These are phyloP conservation scores for Taphrorychus bicolor DNA, from an alignment of 2,888 invertebrate genomes.

Conservation along the genomic window DNA sequence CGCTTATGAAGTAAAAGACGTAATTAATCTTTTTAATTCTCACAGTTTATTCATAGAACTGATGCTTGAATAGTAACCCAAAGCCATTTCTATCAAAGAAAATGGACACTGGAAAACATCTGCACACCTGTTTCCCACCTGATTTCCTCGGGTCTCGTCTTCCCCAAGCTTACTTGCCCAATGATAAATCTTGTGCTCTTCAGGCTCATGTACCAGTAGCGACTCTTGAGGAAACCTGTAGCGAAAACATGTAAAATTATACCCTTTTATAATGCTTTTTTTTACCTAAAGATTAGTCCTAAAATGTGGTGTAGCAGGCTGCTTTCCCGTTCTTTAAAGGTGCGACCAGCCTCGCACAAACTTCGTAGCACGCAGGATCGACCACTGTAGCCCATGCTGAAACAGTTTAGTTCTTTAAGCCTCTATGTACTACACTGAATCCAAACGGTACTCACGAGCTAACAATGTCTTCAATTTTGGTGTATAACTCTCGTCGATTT, in stretches of 20 bases:
- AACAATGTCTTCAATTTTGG: slow-evolving; percentile 46
- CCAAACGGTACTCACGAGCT: slow-evolving; percentile 48
- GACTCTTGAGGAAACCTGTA: slow-evolving; percentile 70
- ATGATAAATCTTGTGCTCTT: slow-evolving; percentile 71
- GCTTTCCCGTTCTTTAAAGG: slow-evolving; percentile 63
- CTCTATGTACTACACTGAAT: too few species aligned
- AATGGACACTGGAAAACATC: slow-evolving; percentile 69
- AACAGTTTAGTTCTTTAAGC: too few species aligned
- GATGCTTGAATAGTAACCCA: slow-evolving; percentile 60
- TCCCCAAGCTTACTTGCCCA: slow-evolving; percentile 67
- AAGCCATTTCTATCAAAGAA: slow-evolving; percentile 73
- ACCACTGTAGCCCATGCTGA: slow-evolving; percentile 80
- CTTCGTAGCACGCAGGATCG: slow-evolving; percentile 74
- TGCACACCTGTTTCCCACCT: slow-evolving; percentile 58
- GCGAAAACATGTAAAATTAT: neutral
- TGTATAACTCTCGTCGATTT: slow-evolving; percentile 46
- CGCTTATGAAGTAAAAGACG: too few species aligned
- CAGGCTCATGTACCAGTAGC: slow-evolving; percentile 69
- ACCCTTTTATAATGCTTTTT: neutral
- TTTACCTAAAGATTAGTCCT: slow-evolving; percentile 72
- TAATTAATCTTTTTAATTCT: too few species aligned
- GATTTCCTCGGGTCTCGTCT: neutral
- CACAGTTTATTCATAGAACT: too few species aligned
- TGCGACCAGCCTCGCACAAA: slow-evolving; percentile 75
- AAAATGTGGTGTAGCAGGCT: slow-evolving; percentile 76